Evolutionary conservation across 2,888 invertebrate species (phyloP), one percentile per base, ranked within the genome.

Genomic region (Polyploca ridens): DNA sequence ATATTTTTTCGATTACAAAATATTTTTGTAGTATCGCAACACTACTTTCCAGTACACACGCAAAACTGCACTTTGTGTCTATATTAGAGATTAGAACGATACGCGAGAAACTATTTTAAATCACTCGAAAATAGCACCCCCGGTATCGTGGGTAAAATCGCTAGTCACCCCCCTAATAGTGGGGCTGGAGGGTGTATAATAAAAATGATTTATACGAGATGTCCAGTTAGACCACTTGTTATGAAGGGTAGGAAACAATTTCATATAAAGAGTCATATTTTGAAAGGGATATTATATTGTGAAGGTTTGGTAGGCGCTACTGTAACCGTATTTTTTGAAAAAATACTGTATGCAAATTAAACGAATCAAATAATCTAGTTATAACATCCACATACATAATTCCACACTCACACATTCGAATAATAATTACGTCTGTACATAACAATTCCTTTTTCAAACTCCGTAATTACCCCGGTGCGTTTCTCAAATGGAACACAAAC

Each of bases 121-220:
- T 86, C 85, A 83, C 79, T 83, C 79, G 78, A 82, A 85, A 82
- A 85, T 79, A 81, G 73, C 77, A 78, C 77, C 76, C 73, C 63
- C n/a, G 64, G 73, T 79, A 82, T 77, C 81, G 78, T 74, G 77
- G 79, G 71, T 72, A 73, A 83, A 87, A 87, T 84, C 81, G 87
- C 87, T 73, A 84, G 87, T 88, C 89, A 89, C 85, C 85, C 84
- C 86, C 84, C 71, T 80, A 75, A 78, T 78, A 78, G 79, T 71
- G 70, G 85, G 77, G 81, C 70, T 68, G 69, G 74, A 78, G 84
- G 81, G 83, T 79, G 76, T 81, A 87, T 88, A 88, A 89, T 90
- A 93, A 92, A 92, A 91, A 91, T 93, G 92, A 94, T 94, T 93
- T 93, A 94, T 92, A 82, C 81, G 83, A 85, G 83, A 90, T 90